Base-by-base conservation (phyloP, 2,113 vertebrate species). In the Platichthys flesus region DNA sequence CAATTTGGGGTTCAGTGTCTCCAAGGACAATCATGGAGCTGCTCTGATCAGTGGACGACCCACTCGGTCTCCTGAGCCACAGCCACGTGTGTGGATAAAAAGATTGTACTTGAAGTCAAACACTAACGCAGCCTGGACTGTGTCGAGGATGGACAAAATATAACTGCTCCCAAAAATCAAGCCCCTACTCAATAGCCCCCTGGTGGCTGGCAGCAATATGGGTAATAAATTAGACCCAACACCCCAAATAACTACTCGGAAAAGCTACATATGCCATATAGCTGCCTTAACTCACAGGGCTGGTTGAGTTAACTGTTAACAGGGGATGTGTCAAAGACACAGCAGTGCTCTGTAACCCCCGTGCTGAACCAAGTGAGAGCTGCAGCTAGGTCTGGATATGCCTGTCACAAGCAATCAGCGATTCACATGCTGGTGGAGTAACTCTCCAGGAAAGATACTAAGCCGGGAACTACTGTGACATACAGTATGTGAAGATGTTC, bases 401-500 rank as follows among this genome's bases (percentile, higher is more conserved):
- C 37, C 42, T 56, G 23, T 79, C 79, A 56, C 51, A 67, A 61
- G 40, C 55, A 63, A 78, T 71, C 62, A 73, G 63, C n/a, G 2
- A n/a, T 20, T 74, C 59, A 64, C 66, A 55, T 63, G 49, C 56
- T 64, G 54, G 56, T 61, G 73, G n/a, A 47, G 57, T 18, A 14
- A 49, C 35, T 51, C 67, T 59, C 61, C 16, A 51, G 47, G 47
- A 51, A 18, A 31, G 2, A 49, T 16, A 16, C 45, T 47, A 47
- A 13, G 14, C 45, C 45, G 3, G 45, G 12, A 58, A 42, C 61
- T 18, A 47, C 63, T 26, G 51, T 79, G 40, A 64, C 35, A 42
- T 9, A 35, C 28, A 63, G 45, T 47, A 26, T 35, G 49, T 26
- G 51, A 14, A 21, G 24, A 74, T 5, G 20, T 14, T 49, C 15